Evolutionary conservation across 1,140 invertebrate species (phyloP).

Genomic region (Maconellicoccus hirsutus): DNA sequence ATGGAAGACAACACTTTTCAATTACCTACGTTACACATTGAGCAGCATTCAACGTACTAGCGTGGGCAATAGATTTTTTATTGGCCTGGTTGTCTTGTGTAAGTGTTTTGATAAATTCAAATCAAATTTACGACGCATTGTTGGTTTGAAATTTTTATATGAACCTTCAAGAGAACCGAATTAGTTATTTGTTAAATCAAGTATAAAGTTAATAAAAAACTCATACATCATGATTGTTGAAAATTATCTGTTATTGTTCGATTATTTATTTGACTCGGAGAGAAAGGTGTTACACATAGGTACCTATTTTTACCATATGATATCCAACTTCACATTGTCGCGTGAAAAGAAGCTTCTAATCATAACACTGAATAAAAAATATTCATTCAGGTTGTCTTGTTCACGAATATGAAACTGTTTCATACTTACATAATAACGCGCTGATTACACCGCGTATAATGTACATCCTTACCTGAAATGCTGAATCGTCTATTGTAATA

Average conservation of each 20-base stretch:
- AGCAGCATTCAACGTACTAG: no score
- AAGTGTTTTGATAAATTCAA: background rate
- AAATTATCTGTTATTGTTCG: slow-evolving; percentile 4
- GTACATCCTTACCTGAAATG: no score
- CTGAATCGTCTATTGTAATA: no score
- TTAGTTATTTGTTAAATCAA: slow-evolving; percentile 10
- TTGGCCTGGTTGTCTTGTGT: no score
- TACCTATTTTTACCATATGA: background rate
- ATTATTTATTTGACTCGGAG: background rate
- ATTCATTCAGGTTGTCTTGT: background rate
- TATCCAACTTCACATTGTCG: background rate
- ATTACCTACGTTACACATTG: no score
- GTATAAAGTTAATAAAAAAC: slow-evolving; percentile 1
- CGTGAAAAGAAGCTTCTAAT: background rate
- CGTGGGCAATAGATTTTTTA: no score
- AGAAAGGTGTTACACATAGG: background rate
- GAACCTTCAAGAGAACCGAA: background rate
- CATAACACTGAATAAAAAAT: background rate
- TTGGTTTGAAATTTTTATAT: background rate
- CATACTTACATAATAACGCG: background rate
- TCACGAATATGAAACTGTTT: background rate
- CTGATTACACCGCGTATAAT: no score
- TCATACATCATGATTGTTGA: background rate
- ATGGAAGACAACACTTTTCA: no score
- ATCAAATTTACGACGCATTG: background rate